Evolutionary conservation across 2,113 vertebrate genomes (phyloP), one percentile per base, ranked within the genome.

Genomic region (Periophthalmodon schlosseri): DNA sequence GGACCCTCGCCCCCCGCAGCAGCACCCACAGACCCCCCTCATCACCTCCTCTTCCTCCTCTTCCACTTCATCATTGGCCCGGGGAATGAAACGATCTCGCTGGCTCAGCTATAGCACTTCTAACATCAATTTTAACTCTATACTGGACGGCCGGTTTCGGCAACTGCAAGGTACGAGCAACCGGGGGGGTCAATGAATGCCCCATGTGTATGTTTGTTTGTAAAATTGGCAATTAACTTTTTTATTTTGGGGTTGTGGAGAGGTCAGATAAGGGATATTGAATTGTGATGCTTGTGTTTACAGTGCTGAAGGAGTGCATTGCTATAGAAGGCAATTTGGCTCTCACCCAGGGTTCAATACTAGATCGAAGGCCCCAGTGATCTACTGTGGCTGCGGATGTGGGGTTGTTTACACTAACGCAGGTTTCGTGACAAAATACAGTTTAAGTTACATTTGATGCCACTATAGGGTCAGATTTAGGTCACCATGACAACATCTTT

Each of bases 111-210:
- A 87, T 83, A 94, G 93, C 86, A 87, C 94, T 84, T 93, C 94
- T 73, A 93, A 94, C 87, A 93, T 93, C 77, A 92, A 80, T 68
- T 94, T 93, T 83, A 93, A 93, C 90, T 92, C 93, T 77, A 87
- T 94, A 84, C 88, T 94, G 80, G 94, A 95, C 7, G 93, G 94
- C 52, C 92, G 94, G 81, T 94, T 95, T 83, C 88, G 93, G 74
- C 93, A 94, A 84, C 72, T 95, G 86, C 94, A 95, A 95, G 94
- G 94, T 95, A 95, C 78, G 72, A n/a, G 24, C 61, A 47, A 5
- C 14, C 6, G 15, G 52, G 57, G 39, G 69, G 9, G 69, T 15
- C 20, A 39, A 58, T 15, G 18, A n/a, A 60, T 46, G 13, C 60
- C 12, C 36, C 65, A 74, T 60, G 46, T 77, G 76, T 63, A 50